Percentiles rank a stretch among this genome's conserved stretches.
Evolutionary conservation across 1,140 invertebrate species (phyloP).

Genomic region (Pararge aegeria): DNA sequence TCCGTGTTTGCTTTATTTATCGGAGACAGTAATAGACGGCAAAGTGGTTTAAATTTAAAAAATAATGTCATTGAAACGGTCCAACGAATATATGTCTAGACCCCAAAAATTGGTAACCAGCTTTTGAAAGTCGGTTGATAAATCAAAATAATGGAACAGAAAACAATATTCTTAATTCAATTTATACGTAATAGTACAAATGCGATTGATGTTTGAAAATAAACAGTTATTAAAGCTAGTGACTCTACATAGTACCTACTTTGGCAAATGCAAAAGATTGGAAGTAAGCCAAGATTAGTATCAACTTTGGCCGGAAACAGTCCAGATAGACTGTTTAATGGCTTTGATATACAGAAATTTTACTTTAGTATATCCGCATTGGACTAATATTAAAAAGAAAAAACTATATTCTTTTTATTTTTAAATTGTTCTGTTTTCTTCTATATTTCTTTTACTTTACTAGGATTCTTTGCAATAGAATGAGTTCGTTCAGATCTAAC

Average conservation of each 20-base stretch:
- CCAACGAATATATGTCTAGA: too few relatives aligned
- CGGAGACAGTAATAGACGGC: too few relatives aligned
- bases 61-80: too few relatives aligned
- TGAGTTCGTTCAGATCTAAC: too few relatives aligned
- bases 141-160: neutral
- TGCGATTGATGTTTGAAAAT: conserved; percentile 1
- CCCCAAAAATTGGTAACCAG: too few relatives aligned
- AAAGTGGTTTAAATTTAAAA: too few relatives aligned
- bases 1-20: too few relatives aligned
- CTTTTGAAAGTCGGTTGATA: too few relatives aligned
- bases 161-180: neutral
- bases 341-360: conserved; percentile 10
- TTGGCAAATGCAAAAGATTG: conserved; percentile 17
- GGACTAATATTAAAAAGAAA: neutral
- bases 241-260: conserved; percentile 1
- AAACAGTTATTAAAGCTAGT: conserved; percentile 5
- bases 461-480: too few relatives aligned
- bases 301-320: conserved; percentile 14
- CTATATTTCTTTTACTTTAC: too few relatives aligned
- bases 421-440: too few relatives aligned
- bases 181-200: neutral
- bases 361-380: neutral
- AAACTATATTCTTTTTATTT: too few relatives aligned
- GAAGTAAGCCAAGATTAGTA: conserved; percentile 18
- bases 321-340: conserved; percentile 12